Base-by-base conservation (phyloP, 2,113 vertebrate species). In the Onychostruthus taczanowskii region DNA sequence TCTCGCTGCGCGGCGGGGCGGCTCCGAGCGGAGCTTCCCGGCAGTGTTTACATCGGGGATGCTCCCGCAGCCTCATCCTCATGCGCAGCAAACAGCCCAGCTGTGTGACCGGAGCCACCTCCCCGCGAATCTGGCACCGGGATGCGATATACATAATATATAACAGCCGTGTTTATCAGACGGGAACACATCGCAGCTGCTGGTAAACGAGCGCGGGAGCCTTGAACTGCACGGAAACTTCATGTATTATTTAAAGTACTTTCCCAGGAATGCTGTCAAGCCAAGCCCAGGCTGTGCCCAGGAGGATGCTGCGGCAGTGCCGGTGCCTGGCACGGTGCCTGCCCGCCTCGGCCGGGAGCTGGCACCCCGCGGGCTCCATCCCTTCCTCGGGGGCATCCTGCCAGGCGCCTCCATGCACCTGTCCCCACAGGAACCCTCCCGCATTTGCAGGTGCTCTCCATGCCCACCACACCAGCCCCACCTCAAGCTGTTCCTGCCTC, bases 211-310 rank as follows among this genome's bases (percentile, higher is more conserved):
- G 96, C 77, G 11, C 77, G 6, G 72, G 0, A 69, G 97, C 94
- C 96, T 79, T 91, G 92, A 95, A 95, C 95, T 46, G 88, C 94
- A 63, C 59, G 16, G 77, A 62, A 93, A 93, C 78, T 83, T 79
- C 95, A 96, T 97, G 95, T 93, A 94, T 96, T 96, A 97, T 97
- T 97, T 85, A 97, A 90, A 91, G 28, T 88, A 68, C 81, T 91
- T 96, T 63, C 92, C 93, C 87, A 35, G 13, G 91, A 79, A 94
- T 12, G 33, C 95, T 97, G 96, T 96, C 96, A 76, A 76, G 72
- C 70, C 89, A 10, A 89, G 91, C 50, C 67, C 88, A 6, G 84
- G 84, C 87, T 8, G 82, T 8, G 58, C 96, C 93, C 93, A 1
- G 1, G 90, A 94, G 96, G 86, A 84, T 4, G n/a, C 39, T 41